Conservation (phyloP, 2,888 invertebrate genomes). For the Oxytorus armatus region DNA sequence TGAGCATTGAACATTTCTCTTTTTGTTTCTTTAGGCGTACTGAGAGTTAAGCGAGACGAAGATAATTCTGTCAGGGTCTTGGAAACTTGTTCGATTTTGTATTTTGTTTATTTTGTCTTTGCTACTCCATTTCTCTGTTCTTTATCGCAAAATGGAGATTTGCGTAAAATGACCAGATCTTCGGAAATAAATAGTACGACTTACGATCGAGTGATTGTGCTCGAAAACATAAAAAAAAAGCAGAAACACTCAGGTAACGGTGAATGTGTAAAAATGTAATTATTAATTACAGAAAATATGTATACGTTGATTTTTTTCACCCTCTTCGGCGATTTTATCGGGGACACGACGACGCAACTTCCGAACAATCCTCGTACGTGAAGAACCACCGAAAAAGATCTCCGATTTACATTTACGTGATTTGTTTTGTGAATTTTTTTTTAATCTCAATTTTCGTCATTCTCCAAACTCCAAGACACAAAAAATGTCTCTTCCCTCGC, state of each 20-base stretch:
- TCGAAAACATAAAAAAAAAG: no score
- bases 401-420: no score
- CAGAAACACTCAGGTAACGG: constrained; percentile 4
- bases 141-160: neutral
- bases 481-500: neutral
- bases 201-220: neutral
- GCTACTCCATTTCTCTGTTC: neutral
- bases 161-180: neutral
- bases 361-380: no score
- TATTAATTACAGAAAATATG: no score
- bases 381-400: no score
- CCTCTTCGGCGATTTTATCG: no score
- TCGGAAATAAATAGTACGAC: neutral
- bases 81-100: neutral
- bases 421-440: no score
- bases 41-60: neutral
- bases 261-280: no score
- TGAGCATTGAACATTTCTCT: neutral
- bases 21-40: neutral
- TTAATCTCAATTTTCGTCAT: no score
- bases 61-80: constrained; percentile 15
- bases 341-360: no score
- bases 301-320: no score
- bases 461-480: no score
- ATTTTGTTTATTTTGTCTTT: neutral